Percentiles rank a stretch among this genome's conserved stretches.
Evolutionary conservation across 92 coral and sea anemone genomes (phyloP).

Genomic region (Umimayanthus chanpuru): DNA sequence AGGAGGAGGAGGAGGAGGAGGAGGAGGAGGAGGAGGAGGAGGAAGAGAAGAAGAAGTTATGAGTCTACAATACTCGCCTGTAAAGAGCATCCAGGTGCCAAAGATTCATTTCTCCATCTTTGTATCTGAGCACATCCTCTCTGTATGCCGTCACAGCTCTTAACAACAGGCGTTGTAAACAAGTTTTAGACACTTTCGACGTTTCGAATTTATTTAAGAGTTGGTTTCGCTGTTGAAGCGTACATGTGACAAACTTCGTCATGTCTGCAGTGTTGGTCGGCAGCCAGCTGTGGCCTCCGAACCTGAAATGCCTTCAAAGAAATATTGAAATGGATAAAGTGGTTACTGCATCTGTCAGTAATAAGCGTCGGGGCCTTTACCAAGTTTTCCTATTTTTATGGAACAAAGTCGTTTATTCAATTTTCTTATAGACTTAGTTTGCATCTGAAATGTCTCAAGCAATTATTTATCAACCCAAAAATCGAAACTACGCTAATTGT

Average conservation of each 20-base stretch:
- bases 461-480: too few relatives aligned
- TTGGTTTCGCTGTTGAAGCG: conserved; percentile 35
- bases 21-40: too few relatives aligned
- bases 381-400: too few relatives aligned
- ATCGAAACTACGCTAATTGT: too few relatives aligned
- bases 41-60: too few relatives aligned
- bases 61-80: conserved; percentile 30
- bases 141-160: conserved; percentile 63
- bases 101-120: conserved; percentile 66
- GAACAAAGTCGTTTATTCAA: too few relatives aligned
- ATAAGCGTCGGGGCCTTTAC: too few relatives aligned
- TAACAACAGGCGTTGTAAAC: conserved; percentile 43
- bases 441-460: too few relatives aligned
- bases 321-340: not conserved
- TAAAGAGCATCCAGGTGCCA: conserved; percentile 83
- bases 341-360: too few relatives aligned
- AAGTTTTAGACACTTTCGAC: not conserved
- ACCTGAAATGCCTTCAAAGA: conserved; percentile 66
- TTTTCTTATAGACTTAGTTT: too few relatives aligned
- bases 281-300: conserved; percentile 76
- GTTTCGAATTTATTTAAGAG: not conserved
- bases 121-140: conserved; percentile 65
- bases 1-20: too few relatives aligned
- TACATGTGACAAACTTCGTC: conserved; percentile 55
- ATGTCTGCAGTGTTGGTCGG: conserved; percentile 78